Percentiles rank a stretch among this genome's conserved stretches.
These are phyloP conservation scores for Eucidaris tribuloides DNA, from an alignment of 35 echinoderm and acorn worm species.

Conservation along the genomic window DNA sequence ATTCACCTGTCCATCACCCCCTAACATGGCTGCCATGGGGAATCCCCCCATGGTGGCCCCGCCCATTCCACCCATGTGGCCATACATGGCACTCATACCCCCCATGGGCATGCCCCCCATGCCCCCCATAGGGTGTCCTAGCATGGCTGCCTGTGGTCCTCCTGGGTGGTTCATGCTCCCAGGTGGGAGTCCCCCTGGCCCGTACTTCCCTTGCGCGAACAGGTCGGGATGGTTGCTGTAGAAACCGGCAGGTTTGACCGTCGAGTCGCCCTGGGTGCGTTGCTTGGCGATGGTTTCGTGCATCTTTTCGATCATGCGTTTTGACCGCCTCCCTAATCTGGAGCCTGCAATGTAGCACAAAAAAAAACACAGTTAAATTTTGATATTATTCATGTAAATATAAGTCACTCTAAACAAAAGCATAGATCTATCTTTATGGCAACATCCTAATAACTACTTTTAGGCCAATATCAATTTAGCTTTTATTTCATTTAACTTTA, in stretches of 20 bases:
- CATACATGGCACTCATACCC: conserved; percentile 62
- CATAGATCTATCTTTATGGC: no score
- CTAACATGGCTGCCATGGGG: conserved; percentile 48
- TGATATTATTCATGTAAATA: no score
- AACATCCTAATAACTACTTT: no score
- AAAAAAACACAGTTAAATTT: no score
- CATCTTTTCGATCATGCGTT: conserved; percentile 99
- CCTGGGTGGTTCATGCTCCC: conserved; percentile 16
- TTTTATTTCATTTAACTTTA: no score
- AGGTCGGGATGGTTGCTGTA: conserved; percentile 93
- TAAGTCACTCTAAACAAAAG: no score
- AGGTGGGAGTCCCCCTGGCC: conserved; percentile 2
- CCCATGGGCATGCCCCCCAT: conserved; percentile 33
- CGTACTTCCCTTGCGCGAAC: conserved; percentile 79
- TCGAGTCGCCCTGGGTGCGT: conserved; percentile 68
- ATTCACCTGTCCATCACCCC: conserved; percentile 49
- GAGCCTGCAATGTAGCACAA: conserved; percentile 59
- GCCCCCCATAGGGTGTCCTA: conserved; percentile 55
- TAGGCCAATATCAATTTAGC: no score
- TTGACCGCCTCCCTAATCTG: conserved; percentile 87
- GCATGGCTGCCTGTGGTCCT: conserved; percentile 48
- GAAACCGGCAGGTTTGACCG: conserved; percentile 85
- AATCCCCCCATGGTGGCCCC: conserved; percentile 26
- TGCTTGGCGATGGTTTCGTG: conserved; percentile 96
- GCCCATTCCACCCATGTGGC: conserved; percentile 17